phyloP scores from a whole-genome alignment of 2,797 vertebrate genomes.

The Peromyscus attwateri region DNA sequence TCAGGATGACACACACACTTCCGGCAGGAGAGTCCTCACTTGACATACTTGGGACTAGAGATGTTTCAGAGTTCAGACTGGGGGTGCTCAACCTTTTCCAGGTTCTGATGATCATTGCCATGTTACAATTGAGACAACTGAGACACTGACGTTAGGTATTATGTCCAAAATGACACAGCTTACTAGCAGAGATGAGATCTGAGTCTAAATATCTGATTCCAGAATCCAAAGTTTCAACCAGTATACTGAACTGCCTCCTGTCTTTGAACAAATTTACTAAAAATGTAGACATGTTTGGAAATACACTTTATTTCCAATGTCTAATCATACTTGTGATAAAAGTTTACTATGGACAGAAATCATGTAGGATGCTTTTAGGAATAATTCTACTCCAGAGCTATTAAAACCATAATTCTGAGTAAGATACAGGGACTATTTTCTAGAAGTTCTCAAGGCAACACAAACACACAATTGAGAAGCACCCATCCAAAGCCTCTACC shows the following conservation, averaged over 20 bases:
- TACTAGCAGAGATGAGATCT: background rate
- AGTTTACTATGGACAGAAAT: conserved; percentile 21
- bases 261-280: background rate
- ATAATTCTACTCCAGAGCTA: background rate
- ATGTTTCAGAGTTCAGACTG: background rate
- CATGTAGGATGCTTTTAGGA: background rate
- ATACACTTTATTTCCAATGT: background rate
- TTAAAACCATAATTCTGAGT: background rate
- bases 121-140: background rate
- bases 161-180: background rate
- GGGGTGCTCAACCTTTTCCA: background rate
- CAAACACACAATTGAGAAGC: background rate
- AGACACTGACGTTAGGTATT: background rate
- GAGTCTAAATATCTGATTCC: conserved; percentile 6
- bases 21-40: background rate
- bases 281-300: background rate
- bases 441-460: conserved; percentile 1
- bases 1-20: background rate
- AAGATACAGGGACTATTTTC: background rate
- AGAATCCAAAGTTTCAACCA: background rate
- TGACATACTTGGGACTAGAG: background rate
- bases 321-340: background rate
- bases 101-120: background rate
- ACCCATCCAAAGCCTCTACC: background rate
- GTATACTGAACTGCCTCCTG: background rate